Evolutionary conservation across 2,888 invertebrate species (phyloP).

Genomic region (Bhutanitis thaidina): DNA sequence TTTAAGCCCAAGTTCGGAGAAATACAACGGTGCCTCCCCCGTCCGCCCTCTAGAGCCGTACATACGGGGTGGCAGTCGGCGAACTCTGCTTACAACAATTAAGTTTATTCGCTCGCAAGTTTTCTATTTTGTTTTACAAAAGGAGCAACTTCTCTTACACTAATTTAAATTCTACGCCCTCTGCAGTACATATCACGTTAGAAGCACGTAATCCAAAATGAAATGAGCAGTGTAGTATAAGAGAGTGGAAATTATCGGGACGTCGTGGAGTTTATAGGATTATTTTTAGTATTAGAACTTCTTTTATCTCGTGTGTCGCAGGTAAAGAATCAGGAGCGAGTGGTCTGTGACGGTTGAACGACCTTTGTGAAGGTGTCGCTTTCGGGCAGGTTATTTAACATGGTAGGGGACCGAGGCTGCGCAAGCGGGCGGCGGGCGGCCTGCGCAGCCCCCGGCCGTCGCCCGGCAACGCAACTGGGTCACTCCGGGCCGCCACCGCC

Average conservation of each 20-base stretch:
- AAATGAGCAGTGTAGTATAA: slow-evolving; percentile 7
- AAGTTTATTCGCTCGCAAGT: slow-evolving; percentile 72
- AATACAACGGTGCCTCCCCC: slow-evolving; percentile 64
- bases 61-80: slow-evolving; percentile 55
- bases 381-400: slow-evolving; percentile 77
- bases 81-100: slow-evolving; percentile 77
- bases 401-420: slow-evolving; percentile 35
- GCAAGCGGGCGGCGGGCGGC: slow-evolving; percentile 35
- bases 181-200: neutral
- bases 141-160: slow-evolving; percentile 31
- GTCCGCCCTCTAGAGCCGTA: slow-evolving; percentile 43
- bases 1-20: slow-evolving; percentile 78
- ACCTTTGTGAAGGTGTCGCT: slow-evolving; percentile 78
- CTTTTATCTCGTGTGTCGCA: slow-evolving; percentile 26
- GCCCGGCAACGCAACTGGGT: slow-evolving; percentile 77
- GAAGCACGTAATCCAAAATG: neutral
- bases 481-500: slow-evolving; percentile 69
- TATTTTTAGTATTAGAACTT: neutral
- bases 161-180: slow-evolving; percentile 18
- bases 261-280: slow-evolving; percentile 8
- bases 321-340: slow-evolving; percentile 48
- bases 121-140: slow-evolving; percentile 55
- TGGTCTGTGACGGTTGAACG: slow-evolving; percentile 73
- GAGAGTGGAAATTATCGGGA: slow-evolving; percentile 18
- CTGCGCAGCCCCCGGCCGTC: slow-evolving; percentile 58